Conservation (phyloP, 2,888 invertebrate species). For the Drosophila longiperda region DNA sequence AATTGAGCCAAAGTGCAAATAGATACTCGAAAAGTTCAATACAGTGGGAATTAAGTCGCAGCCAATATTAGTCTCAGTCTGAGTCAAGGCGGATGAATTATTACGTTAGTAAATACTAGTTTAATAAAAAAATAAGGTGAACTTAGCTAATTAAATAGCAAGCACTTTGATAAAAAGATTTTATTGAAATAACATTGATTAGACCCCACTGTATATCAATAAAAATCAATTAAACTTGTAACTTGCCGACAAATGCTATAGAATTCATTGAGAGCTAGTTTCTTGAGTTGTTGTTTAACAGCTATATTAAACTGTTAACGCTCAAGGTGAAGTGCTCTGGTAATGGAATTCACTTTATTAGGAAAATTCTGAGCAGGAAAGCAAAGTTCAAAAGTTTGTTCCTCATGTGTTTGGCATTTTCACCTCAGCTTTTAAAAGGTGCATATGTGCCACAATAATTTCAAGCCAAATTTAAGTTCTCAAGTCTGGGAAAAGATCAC, state of each 20-base stretch:
- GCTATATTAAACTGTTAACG: not conserved
- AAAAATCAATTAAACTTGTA: not conserved
- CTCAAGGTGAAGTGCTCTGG: not conserved
- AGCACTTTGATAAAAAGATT: not conserved
- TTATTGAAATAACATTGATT: not conserved
- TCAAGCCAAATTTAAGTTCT: not conserved
- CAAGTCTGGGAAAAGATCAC: conserved; percentile 17
- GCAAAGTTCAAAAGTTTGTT: conserved; percentile 11
- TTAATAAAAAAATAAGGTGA: not conserved
- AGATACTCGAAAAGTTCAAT: conserved; percentile 13
- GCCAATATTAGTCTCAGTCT: not conserved
- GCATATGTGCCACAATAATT: conserved; percentile 7
- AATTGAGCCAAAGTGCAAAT: conserved; percentile 58
- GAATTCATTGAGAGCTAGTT: conserved; percentile 2
- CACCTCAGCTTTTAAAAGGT: not conserved
- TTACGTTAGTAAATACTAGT: not conserved
- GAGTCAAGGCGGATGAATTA: not conserved
- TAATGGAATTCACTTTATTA: not conserved
- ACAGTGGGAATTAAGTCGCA: conserved; percentile 4
- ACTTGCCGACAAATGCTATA: not conserved
- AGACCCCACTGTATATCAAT: not conserved
- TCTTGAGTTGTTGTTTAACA: not conserved
- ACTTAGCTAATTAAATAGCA: not conserved
- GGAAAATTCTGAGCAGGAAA: not conserved
- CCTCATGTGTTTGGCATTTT: conserved; percentile 28